Base-by-base conservation (phyloP, 2,888 invertebrate species). In the Sinopyrophorus schimmeli region DNA sequence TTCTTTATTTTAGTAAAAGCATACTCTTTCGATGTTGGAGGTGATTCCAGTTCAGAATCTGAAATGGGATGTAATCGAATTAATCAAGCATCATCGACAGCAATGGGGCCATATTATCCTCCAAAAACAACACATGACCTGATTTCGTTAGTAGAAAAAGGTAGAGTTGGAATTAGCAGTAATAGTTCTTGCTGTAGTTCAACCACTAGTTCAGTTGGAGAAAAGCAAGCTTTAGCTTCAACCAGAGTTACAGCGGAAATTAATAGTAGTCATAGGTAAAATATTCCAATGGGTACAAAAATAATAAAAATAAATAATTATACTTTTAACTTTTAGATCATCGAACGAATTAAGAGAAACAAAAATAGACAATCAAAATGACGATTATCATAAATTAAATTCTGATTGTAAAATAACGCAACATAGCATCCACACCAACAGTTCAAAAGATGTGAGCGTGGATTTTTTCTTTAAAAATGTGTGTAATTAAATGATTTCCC, bases 11-110 rank as follows among this genome's bases (percentile, higher is more conserved):
- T 26, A 53, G 82, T 79, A 6, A 79, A 80, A 65, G 77, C 80
- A 23, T 84, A 81, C 65, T 78, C 80, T 5, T 80, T 82, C 62
- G 80, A 83, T 42, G 49, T 47, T 60, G 82, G 81, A 54, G 82
- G 81, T 54, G 84, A 84, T 54, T 80, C 82, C 3, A 87, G 87
- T 59, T 87, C 87, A 20, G 89, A 89, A 68, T 86, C 87, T 34
- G 89, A 89, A 66, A 82, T 68, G 61, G 69, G 70, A 7, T 58
- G 53, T 26, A 82, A 46, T 53, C 20, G 55, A 57, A 47, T 54
- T 41, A 49, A 59, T 38, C 55, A 58, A 47, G 10, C 54, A 47
- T 64, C 65, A 35, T 62, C 68, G 3, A 78, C 77, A 71, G 76
- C 71, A 65, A 74, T 69, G 58, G 73, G 69, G 63, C 76, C 52